Evolutionary conservation across 2,113 vertebrate species (phyloP).

Genomic region (Tinamus guttatus): DNA sequence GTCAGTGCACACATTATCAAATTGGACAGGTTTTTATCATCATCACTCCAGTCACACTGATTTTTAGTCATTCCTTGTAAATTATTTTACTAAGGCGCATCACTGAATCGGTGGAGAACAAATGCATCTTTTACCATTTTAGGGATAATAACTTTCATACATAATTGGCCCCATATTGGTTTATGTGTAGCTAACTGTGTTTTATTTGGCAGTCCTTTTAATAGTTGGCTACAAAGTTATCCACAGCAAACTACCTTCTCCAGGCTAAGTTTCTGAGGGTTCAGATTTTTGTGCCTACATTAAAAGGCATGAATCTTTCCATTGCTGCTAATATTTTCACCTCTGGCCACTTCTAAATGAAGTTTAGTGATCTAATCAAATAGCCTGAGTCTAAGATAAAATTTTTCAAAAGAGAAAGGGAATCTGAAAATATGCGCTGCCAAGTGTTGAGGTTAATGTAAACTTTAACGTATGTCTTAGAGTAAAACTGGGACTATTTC

Average conservation of each 20-base stretch:
- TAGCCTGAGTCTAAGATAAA: neutral
- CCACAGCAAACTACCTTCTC: neutral
- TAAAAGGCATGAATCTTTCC: neutral
- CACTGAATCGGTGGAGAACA: neutral
- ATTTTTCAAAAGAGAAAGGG: neutral
- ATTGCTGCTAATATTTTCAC: neutral
- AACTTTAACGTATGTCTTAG: neutral
- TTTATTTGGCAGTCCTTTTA: neutral
- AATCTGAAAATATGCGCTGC: neutral
- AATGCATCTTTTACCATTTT: neutral
- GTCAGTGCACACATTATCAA: neutral
- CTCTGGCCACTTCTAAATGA: neutral
- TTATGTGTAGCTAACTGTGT: neutral
- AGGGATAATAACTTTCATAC: neutral
- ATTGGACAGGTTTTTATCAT: neutral
- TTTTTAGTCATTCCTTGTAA: slow-evolving; percentile 4
- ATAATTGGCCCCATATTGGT: neutral
- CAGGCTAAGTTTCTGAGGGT: neutral
- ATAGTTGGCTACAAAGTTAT: neutral
- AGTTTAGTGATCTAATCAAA: neutral
- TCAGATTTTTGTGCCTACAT: neutral
- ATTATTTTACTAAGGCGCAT: neutral
- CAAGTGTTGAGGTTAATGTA: accelerated
- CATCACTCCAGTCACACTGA: neutral
- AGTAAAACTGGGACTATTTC: neutral